Evolutionary conservation across 2,888 invertebrate species (phyloP).

Genomic region (Calameuta pallipes): DNA sequence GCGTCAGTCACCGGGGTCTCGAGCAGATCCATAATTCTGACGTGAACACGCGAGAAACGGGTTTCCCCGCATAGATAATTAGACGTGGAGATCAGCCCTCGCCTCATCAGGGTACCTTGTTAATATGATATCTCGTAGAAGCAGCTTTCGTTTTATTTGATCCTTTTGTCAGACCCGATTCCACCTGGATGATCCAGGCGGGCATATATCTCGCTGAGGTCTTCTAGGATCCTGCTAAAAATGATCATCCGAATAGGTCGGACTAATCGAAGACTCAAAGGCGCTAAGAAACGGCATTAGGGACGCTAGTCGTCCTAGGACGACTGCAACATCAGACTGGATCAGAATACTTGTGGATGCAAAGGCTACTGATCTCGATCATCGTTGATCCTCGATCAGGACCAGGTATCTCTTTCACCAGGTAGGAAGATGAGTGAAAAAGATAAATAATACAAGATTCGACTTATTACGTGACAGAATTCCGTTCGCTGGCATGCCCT

Average conservation of each 20-base stretch:
- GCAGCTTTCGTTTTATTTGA: conserved; percentile 1
- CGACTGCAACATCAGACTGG: not conserved
- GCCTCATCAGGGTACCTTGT: conserved; percentile 48
- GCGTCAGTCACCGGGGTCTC: conserved; percentile 37
- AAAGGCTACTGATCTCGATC: not conserved
- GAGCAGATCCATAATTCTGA: conserved; percentile 50
- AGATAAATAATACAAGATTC: not conserved
- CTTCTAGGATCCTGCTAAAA: not conserved
- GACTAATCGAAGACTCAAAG: not conserved
- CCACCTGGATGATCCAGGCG: not conserved
- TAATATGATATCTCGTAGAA: conserved; percentile 31
- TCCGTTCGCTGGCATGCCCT: not conserved
- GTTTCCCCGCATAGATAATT: conserved; percentile 51
- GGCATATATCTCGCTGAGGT: not conserved
- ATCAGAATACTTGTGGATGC: not conserved
- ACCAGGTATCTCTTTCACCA: not conserved
- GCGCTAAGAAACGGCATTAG: not conserved
- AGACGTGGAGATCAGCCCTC: conserved; percentile 43
- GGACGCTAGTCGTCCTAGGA: not conserved
- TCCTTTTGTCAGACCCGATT: not conserved
- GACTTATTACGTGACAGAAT: not conserved
- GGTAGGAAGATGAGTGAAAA: not conserved
- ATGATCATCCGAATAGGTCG: not conserved
- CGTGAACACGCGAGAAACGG: conserved; percentile 53
- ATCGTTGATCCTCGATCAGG: not conserved